Base-by-base conservation (phyloP, 2,797 vertebrate genomes). In the Cyclura pinguis region DNA sequence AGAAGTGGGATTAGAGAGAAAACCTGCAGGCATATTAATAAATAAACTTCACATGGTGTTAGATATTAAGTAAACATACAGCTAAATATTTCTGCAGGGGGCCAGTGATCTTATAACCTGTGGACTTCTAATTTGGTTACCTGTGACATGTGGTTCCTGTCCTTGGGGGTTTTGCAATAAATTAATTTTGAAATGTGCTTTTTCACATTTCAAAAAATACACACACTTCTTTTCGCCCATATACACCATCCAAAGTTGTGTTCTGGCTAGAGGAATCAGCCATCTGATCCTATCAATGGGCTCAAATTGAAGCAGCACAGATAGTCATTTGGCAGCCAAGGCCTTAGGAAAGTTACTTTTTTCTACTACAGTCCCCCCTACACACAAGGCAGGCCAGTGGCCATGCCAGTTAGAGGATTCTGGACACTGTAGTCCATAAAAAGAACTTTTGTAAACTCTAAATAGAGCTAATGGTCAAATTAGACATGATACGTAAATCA, bases 1-100 rank as follows among this genome's bases (percentile, higher is more conserved):
- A 97, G 96, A 97, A 96, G 96, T 91, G 85, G 96, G 97, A 98
- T 98, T 97, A 97, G 96, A 98, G 95, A 96, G 27, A 91, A 96
- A 97, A 97, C 97, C 97, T 97, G 96, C 95, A 97, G 97, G 97
- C 96, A 96, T 96, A 97, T 97, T 98, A 97, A 97, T 97, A 97
- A 97, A 98, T 97, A 98, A 97, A 97, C 97, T 97, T 97, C 96
- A 96, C 97, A 97, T 97, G 97, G 96, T 97, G 96, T 97, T 97
- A 97, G 96, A 97, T 97, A 97, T 97, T 98, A 97, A 97, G 97
- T 97, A 97, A 97, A 98, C 96, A 97, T 96, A 96, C 95, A 1
- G 52, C 95, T 97, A 97, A 97, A 97, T 97, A 96, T 97, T 96
- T 95, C 97, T 96, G 93, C 91, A 96, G 96, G 96, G 95, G 80